phyloP scores from a whole-genome alignment of 2,113 vertebrate species.

The Coregonus clupeaformis region DNA sequence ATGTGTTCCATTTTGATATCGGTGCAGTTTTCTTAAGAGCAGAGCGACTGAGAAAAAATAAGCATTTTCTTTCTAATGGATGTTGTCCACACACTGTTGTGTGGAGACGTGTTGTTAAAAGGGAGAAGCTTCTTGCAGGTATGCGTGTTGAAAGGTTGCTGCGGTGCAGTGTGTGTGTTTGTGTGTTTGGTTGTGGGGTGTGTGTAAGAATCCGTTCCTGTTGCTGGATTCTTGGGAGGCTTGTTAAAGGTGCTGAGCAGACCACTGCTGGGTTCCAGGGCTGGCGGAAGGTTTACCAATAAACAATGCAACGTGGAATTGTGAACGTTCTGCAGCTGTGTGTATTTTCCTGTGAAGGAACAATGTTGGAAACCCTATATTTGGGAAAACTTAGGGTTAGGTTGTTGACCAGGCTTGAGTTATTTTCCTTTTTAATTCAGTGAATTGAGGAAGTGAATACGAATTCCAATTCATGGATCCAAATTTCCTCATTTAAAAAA shows the following conservation, averaged over 20 bases:
- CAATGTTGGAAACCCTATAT: no score
- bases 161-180: background rate
- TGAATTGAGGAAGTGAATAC: no score
- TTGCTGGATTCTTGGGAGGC: constrained; percentile 33
- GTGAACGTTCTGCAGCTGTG: constrained; percentile 34
- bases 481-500: no score
- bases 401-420: no score
- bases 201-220: constrained; percentile 4
- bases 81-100: constrained; percentile 13
- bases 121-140: constrained; percentile 35
- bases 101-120: constrained; percentile 39
- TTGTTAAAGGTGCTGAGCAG: constrained; percentile 43
- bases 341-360: background rate
- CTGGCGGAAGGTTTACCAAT: constrained; percentile 17
- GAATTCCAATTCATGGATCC: no score
- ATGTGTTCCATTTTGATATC: constrained; percentile 68
- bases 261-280: constrained; percentile 24
- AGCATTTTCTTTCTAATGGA: constrained; percentile 28
- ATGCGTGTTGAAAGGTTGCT: constrained; percentile 42
- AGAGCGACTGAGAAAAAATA: constrained; percentile 30
- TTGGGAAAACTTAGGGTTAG: no score
- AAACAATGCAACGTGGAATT: constrained; percentile 34
- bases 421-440: no score
- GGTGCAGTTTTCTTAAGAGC: constrained; percentile 53
- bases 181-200: background rate